A percentile compares a stretch with the other conserved stretches of the same genome.
Conservation (phyloP, 2,113 vertebrate genomes). For the Rhinolophus sinicus region DNA sequence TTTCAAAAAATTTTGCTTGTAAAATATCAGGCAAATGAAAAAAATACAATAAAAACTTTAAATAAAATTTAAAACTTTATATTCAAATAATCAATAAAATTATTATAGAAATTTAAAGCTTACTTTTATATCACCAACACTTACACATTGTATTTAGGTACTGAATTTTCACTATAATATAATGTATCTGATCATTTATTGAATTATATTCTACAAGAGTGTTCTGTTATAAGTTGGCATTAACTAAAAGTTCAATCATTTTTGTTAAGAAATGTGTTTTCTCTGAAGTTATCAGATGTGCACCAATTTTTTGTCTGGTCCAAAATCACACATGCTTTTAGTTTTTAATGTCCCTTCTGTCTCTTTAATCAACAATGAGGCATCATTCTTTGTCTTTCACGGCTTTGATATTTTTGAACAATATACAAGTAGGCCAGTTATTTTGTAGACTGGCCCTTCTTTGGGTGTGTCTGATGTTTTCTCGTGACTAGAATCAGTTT, state of each 20-base stretch:
- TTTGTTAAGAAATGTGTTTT: background rate
- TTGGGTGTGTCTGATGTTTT: background rate
- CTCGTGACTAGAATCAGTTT: background rate
- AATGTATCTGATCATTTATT: background rate
- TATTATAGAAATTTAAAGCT: background rate
- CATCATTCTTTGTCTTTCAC: background rate
- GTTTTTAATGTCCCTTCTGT: background rate
- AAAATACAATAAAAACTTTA: background rate
- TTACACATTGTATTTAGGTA: background rate
- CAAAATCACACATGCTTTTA: background rate
- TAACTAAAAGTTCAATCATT: background rate
- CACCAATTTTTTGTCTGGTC: background rate
- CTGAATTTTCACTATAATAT: background rate
- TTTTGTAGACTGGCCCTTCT: background rate
- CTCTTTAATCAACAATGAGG: background rate
- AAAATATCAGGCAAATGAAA: background rate
- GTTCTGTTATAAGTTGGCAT: background rate
- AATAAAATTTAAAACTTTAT: background rate
- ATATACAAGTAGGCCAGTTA: background rate
- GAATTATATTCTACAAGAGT: background rate
- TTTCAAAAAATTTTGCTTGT: conserved; percentile 21
- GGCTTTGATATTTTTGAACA: background rate
- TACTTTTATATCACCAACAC: background rate
- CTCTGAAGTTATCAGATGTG: background rate
- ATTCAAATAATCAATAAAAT: background rate